Base-by-base conservation (phyloP, 2,797 vertebrate species). In the Coregonus ussuriensis region DNA sequence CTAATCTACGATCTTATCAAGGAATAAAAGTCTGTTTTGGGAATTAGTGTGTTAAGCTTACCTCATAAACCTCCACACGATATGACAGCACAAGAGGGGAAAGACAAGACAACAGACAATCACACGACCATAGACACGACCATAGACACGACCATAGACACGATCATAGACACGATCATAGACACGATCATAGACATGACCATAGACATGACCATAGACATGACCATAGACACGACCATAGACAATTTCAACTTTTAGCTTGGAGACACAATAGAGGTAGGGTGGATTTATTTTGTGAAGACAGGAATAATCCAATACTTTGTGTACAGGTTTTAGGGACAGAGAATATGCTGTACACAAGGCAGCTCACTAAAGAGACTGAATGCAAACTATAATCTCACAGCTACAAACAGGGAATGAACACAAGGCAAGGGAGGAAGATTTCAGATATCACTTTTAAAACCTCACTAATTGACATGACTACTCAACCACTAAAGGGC, bases 41-140 rank as follows among this genome's bases (percentile, higher is more conserved):
- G 33, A 68, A 16, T 6, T 0, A 37, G 11, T 68, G 62, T 52
- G 56, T 31, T 59, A 16, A 41, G 62, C 83, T 81, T 83, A 82
- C 84, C 83, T 88, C 82, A 63, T 76, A 82, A 31, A 86, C 86
- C 86, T 83, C 63, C 69, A 67, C 21, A 72, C 56, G 56, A 75
- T 3, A 79, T 11, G 77, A 53, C 47, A 79, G 85, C 83, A 79
- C 25, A 33, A 59, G n/a, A 59, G 47, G 74, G 31, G 21, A 71
- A 84, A 56, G 83, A 25, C 25, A 79, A 59, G 79, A 74, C 74
- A 29, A 4, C 13, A 74, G 11, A 25, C 25, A 25, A 25, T 25
- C 25, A 25, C 25, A 25, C 25, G 53, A 54, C 9, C 71, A 18
- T 18, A 25, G 25, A 25, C 25, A 25, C 25, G 25, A 25, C 1